phyloP scores from a whole-genome alignment of 2,888 invertebrate species.

The Drosophila aldrichi region DNA sequence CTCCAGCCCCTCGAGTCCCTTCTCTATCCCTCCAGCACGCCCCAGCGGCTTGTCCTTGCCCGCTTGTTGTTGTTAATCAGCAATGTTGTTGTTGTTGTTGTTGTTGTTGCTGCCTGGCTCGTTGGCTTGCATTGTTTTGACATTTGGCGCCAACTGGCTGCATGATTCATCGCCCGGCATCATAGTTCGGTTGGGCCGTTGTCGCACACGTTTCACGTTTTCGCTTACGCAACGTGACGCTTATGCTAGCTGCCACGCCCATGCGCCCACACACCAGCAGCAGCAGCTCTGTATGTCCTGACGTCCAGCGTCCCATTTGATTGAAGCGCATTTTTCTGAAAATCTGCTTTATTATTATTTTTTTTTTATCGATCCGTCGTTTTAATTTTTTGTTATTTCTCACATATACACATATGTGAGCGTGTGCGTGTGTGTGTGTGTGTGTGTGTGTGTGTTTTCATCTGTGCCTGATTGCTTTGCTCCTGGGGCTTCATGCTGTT shows the following conservation, averaged over 20 bases:
- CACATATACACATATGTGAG: background rate
- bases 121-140: slow-evolving; percentile 71
- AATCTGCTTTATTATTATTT: slow-evolving; percentile 61
- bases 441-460: slow-evolving; percentile 2
- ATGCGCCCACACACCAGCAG: background rate
- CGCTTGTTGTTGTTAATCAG: slow-evolving; percentile 62
- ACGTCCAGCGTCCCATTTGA: slow-evolving; percentile 38
- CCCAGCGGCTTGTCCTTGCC: background rate
- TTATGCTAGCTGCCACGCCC: background rate
- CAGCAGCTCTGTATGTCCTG: background rate
- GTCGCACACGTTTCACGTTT: slow-evolving; percentile 51
- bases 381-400: slow-evolving; percentile 66
- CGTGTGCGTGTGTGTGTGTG: no score
- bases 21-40: no score
- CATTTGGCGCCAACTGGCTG: slow-evolving; percentile 78
- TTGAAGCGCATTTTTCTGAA: slow-evolving; percentile 72
- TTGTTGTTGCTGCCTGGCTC: slow-evolving; percentile 16
- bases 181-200: slow-evolving; percentile 21
- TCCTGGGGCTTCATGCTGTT: slow-evolving; percentile 31
- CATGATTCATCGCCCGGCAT: slow-evolving; percentile 66
- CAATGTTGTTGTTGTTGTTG: slow-evolving; percentile 51
- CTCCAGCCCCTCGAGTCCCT: background rate
- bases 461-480: slow-evolving; percentile 43
- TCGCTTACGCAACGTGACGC: slow-evolving; percentile 65
- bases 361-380: slow-evolving; percentile 72